Evolutionary conservation across 2,797 vertebrate species (phyloP), one percentile per base, ranked within the genome.

Genomic region (Diplodus puntazzo): DNA sequence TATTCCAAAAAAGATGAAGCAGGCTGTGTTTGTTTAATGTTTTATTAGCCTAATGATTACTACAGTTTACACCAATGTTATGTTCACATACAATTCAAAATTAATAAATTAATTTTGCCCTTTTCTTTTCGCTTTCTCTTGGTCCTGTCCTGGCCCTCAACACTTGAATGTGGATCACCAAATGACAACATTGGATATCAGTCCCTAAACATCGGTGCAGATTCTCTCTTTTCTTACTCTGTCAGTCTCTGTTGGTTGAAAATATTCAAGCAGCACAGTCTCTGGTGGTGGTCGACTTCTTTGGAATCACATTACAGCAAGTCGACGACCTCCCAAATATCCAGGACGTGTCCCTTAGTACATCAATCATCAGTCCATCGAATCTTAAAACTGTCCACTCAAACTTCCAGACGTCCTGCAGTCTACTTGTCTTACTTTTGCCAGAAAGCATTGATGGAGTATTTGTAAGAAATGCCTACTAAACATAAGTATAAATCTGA

Each of bases 21-120:
- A 96, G 96, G 95, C 95, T 21, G 52, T 34, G 95, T 94, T 96
- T 88, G 80, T 88, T 88, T 65, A 91, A 90, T 86, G 78, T 96
- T 97, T 97, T 99, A 97, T 99, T 98, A 90, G 86, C 90, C 96
- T 97, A 97, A 91, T 83, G 88, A 80, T 91, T 88, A 96, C 97
- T 97, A 98, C 97, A 96, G 95, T 95, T 97, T 95, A 99, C 97
- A 98, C 94, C 95, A 95, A 97, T 94, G 94, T 95, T 95, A 94
- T 95, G 95, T 92, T 95, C 96, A 98, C 96, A 96, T 85, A 97
- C 96, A 96, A 43, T 76, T 95, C 94, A 93, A 93, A 91, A 95
- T 95, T 92, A 94, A 95, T 95, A 87, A 91, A 84, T 93, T 94
- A 88, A 94, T 93, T 91, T 93, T 93, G 95, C 94, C 93, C 92